Evolutionary conservation across 2,113 vertebrate species (phyloP).

Genomic region (pig (Sus scrofa)): DNA sequence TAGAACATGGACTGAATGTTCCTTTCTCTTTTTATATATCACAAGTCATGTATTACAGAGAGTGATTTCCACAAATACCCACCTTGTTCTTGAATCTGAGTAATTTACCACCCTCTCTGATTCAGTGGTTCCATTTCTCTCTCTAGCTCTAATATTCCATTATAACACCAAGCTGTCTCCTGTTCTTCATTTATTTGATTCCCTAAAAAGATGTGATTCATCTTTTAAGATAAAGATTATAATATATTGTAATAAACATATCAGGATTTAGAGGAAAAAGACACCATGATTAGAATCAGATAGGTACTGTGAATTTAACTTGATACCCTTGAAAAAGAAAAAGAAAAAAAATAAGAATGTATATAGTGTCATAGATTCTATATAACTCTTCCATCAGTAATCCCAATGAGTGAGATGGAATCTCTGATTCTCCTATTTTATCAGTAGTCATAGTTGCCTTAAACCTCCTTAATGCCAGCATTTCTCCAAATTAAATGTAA

Average conservation of each 20-base stretch:
- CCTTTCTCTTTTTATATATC: neutral
- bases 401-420: fast-evolving
- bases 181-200: neutral
- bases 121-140: neutral
- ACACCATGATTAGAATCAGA: neutral
- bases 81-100: neutral
- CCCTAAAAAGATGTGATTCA: neutral
- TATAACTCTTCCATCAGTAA: neutral
- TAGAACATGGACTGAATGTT: neutral
- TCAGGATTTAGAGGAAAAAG: neutral
- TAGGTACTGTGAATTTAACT: neutral
- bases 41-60: neutral
- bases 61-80: neutral
- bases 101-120: neutral
- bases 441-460: neutral
- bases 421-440: neutral
- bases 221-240: neutral
- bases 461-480: neutral
- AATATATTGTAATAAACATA: neutral
- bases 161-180: neutral
- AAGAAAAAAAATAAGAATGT: neutral
- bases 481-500: conserved; percentile 52
- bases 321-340: neutral
- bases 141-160: neutral
- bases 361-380: neutral